phyloP scores from a whole-genome alignment of 2,888 invertebrate species.

The Graphium colonna region DNA sequence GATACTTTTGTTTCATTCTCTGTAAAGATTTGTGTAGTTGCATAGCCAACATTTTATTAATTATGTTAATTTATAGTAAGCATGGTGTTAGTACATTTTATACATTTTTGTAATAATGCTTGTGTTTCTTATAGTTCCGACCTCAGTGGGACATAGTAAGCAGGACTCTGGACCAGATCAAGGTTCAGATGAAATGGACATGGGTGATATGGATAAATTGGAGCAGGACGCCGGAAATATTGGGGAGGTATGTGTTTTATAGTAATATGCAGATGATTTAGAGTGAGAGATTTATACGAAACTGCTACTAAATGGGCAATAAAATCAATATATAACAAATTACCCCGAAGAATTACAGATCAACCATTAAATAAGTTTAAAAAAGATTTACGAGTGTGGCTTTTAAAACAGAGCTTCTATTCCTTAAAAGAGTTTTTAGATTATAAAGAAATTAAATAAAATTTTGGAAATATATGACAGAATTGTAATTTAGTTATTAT shows the following conservation, averaged over 20 bases:
- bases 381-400: too few species aligned
- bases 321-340: too few species aligned
- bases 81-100: background rate
- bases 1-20: conserved; percentile 6
- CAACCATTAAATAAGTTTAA: too few species aligned
- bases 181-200: conserved; percentile 70
- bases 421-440: too few species aligned
- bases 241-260: conserved; percentile 72
- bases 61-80: background rate
- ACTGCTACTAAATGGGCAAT: too few species aligned
- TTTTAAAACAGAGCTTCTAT: too few species aligned
- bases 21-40: conserved; percentile 1
- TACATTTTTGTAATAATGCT: background rate
- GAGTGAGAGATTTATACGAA: too few species aligned
- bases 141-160: conserved; percentile 46
- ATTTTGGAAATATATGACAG: too few species aligned
- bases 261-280: too few species aligned
- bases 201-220: conserved; percentile 75
- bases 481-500: too few species aligned
- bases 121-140: conserved; percentile 20
- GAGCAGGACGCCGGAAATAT: conserved; percentile 74
- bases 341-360: too few species aligned
- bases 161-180: conserved; percentile 57
- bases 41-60: conserved; percentile 15
- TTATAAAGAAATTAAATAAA: too few species aligned